Evolutionary conservation across 2,113 vertebrate genomes (phyloP).

Genomic region (Leptosomus discolor): DNA sequence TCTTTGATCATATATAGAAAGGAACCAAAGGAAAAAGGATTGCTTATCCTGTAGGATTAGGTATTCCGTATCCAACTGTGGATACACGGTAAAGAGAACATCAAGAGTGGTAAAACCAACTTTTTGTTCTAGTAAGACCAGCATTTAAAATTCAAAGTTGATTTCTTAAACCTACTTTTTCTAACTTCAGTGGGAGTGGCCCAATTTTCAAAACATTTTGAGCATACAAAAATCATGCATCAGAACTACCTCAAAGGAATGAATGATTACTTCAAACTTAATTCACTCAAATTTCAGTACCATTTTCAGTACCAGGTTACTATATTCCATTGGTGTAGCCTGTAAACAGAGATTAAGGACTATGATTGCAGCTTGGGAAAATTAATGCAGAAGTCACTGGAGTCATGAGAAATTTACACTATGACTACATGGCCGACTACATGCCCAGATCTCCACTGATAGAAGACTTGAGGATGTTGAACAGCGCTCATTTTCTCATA

Average conservation of each 20-base stretch:
- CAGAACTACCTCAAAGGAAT: not conserved
- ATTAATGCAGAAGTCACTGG: not conserved
- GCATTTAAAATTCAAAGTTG: not conserved
- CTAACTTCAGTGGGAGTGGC: not conserved
- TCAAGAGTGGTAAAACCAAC: not conserved
- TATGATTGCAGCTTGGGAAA: not conserved
- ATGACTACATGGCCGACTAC: not conserved
- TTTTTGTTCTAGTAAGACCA: not conserved
- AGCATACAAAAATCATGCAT: not conserved
- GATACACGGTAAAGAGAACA: not conserved
- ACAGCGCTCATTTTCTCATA: not conserved
- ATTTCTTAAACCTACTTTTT: not conserved
- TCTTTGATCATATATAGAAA: not conserved
- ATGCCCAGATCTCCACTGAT: not conserved
- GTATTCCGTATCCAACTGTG: not conserved
- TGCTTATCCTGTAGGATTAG: not conserved
- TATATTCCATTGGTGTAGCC: not conserved
- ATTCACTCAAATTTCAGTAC: no score
- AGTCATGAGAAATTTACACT: not conserved
- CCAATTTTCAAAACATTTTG: not conserved
- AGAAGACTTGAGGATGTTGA: not conserved
- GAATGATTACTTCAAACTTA: no score
- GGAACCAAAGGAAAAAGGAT: not conserved
- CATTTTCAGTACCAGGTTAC: not conserved
- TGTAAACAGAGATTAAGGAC: not conserved